Evolutionary conservation across 1,140 invertebrate genomes (phyloP).

Genomic region (Teleogryllus occipitalis): DNA sequence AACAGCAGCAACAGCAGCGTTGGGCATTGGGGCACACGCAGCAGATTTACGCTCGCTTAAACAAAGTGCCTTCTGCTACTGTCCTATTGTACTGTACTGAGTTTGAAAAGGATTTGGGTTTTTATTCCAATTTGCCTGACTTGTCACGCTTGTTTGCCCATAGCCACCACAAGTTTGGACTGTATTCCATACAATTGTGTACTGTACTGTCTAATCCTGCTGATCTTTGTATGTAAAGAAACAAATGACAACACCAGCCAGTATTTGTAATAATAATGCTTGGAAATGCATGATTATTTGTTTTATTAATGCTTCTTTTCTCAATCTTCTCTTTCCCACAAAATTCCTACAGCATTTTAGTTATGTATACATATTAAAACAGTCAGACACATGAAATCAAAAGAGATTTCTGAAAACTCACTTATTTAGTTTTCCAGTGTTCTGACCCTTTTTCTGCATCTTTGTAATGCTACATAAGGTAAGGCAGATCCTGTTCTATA

Average conservation of each 20-base stretch:
- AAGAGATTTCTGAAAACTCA: conserved; percentile 11
- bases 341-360: conserved; percentile 22
- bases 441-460: conserved; percentile 16
- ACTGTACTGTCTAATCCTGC: conserved; percentile 42
- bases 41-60: conserved; percentile 16
- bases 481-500: conserved; percentile 20
- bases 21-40: conserved; percentile 12
- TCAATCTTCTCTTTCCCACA: conserved; percentile 27
- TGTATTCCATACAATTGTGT: conserved; percentile 36
- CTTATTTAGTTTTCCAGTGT: conserved; percentile 18
- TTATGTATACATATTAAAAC: conserved; percentile 6
- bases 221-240: conserved; percentile 29
- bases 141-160: conserved; percentile 25
- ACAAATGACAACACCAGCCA: conserved; percentile 42
- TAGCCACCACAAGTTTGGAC: conserved; percentile 24
- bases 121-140: conserved; percentile 25
- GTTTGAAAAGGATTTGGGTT: conserved; percentile 25
- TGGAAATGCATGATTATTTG: conserved; percentile 78
- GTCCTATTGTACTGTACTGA: conserved; percentile 25
- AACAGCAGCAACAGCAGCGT: conserved; percentile 7
- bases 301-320: conserved; percentile 71
- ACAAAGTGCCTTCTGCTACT: conserved; percentile 25
- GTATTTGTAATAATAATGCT: conserved; percentile 79
- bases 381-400: conserved; percentile 1
- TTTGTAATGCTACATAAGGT: conserved; percentile 22